Percentiles rank a stretch among this genome's conserved stretches.
These are phyloP conservation scores for Jaculus jaculus DNA, from an alignment of 2,113 vertebrate genomes.

Conservation along the genomic window DNA sequence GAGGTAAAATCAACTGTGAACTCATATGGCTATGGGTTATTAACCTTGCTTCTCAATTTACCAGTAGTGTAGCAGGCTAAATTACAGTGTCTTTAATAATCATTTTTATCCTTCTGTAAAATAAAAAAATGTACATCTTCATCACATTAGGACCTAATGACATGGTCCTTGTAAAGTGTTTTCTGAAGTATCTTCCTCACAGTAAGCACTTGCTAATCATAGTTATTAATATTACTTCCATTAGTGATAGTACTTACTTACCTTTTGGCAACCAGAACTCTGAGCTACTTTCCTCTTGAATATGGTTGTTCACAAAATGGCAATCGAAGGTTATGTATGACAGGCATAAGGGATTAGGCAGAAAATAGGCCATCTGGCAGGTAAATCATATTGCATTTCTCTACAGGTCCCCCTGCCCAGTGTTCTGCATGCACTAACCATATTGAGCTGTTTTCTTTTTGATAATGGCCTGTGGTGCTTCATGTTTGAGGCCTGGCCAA, in stretches of 20 bases:
- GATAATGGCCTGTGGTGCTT: neutral
- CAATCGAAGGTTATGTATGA: neutral
- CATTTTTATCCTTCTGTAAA: neutral
- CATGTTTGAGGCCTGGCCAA: neutral
- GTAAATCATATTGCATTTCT: slow-evolving; percentile 16
- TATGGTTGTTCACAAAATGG: neutral
- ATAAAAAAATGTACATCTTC: neutral
- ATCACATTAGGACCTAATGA: neutral
- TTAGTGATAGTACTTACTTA: neutral
- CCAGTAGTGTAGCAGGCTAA: neutral
- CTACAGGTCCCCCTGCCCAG: neutral
- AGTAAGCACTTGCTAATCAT: neutral
- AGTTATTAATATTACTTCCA: neutral
- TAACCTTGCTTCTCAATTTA: neutral
- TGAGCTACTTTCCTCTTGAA: neutral
- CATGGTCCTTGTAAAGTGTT: neutral
- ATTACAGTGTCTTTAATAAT: neutral
- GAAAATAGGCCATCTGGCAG: neutral
- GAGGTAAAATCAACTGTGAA: neutral
- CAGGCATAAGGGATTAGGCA: neutral
- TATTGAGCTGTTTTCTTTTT: neutral
- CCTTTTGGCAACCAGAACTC: neutral
- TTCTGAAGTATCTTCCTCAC: neutral
- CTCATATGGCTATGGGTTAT: neutral
- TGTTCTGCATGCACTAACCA: neutral